phyloP scores from a whole-genome alignment of 2,797 vertebrate genomes.

The Argya squamiceps region DNA sequence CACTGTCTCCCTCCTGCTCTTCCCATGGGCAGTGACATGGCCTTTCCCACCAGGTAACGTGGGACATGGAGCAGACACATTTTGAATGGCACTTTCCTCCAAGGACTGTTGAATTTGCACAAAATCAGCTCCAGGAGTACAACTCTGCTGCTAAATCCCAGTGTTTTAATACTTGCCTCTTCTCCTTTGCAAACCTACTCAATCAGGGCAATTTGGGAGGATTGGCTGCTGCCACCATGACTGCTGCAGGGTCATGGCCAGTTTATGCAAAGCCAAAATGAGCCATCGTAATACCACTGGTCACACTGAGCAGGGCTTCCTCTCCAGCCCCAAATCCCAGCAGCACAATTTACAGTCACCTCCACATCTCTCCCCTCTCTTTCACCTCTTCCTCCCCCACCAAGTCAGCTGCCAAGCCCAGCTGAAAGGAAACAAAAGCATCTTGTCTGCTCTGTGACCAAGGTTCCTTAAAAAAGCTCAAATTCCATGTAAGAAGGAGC shows the following conservation, averaged over 20 bases:
- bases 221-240: not conserved
- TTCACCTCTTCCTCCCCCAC: constrained; percentile 14
- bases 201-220: not conserved
- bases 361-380: constrained; percentile 25
- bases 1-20: not conserved
- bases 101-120: not conserved
- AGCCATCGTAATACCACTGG: not conserved
- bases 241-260: not conserved
- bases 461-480: constrained; percentile 37
- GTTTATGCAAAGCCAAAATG: constrained; percentile 39
- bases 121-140: not conserved
- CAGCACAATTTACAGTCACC: constrained; percentile 32
- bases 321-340: constrained; percentile 8
- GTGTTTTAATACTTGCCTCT: not conserved
- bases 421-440: constrained; percentile 44
- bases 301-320: constrained; percentile 15
- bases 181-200: not conserved
- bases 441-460: not conserved
- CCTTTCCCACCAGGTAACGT: not conserved
- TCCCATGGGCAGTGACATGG: rapidly evolving
- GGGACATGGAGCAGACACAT: not conserved
- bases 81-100: not conserved
- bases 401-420: constrained; percentile 38
- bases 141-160: not conserved
- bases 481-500: constrained; percentile 8